Evolutionary conservation across 2,797 vertebrate genomes (phyloP).

Genomic region (Tapirus indicus): DNA sequence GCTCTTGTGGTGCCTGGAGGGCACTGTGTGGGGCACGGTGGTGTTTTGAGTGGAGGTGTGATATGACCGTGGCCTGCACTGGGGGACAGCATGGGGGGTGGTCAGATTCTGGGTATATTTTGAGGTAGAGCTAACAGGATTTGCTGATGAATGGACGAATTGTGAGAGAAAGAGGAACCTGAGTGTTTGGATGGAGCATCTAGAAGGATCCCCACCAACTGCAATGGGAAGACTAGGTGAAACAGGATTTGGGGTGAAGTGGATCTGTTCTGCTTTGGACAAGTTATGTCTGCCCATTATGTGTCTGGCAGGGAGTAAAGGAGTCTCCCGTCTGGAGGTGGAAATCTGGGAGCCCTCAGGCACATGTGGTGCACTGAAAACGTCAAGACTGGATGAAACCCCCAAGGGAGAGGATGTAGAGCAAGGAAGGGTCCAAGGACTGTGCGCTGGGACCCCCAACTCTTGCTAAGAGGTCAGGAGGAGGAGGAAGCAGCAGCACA

Average conservation of each 20-base stretch:
- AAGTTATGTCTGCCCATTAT: neutral
- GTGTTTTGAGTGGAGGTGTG: accelerated
- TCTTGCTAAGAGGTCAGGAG: neutral
- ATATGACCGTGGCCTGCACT: neutral
- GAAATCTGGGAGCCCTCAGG: neutral
- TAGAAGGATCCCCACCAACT: neutral
- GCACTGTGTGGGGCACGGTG: neutral
- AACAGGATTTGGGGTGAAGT: neutral
- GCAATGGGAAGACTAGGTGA: neutral
- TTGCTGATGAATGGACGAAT: neutral
- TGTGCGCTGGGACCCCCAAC: neutral
- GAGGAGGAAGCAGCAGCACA: neutral
- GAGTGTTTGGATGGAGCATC: neutral
- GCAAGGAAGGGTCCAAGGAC: neutral
- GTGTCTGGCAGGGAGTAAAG: too few species aligned
- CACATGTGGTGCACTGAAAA: neutral
- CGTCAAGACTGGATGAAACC: neutral
- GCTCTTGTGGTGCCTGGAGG: neutral
- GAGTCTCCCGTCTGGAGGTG: too few species aligned
- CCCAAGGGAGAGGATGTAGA: neutral
- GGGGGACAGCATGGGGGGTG: too few species aligned
- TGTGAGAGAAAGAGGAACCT: neutral
- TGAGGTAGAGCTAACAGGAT: neutral
- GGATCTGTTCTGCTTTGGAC: neutral
- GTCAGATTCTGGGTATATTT: neutral